Conservation (phyloP, 37 sponge, comb jelly and placozoan genomes). For the Crambe crambe region DNA sequence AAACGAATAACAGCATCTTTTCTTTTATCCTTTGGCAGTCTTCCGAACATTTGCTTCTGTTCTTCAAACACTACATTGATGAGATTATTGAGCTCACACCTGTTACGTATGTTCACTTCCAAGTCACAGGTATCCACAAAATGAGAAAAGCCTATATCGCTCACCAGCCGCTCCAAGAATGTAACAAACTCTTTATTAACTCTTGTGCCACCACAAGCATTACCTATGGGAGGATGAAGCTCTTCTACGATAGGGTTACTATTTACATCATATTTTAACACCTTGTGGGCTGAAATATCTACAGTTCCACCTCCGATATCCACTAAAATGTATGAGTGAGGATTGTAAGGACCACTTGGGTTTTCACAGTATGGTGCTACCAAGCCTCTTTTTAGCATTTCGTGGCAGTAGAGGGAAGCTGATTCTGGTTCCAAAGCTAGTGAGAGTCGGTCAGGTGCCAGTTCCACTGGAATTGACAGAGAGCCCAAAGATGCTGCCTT, state of each 20-base stretch:
- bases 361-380: conserved; percentile 19
- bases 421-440: conserved; percentile 65
- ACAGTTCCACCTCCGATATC: conserved; percentile 66
- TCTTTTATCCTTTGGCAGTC: conserved; percentile 1
- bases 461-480: not conserved
- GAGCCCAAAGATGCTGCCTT: not conserved
- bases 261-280: not conserved
- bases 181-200: conserved; percentile 33
- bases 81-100: not conserved
- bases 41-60: conserved; percentile 47
- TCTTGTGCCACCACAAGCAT: conserved; percentile 49
- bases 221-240: conserved; percentile 36
- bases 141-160: conserved; percentile 15
- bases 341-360: not conserved
- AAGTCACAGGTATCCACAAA: conserved; percentile 17
- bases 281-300: conserved; percentile 44
- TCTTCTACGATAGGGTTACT: conserved; percentile 15
- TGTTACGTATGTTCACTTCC: not conserved
- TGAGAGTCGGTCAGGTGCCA: conserved; percentile 14
- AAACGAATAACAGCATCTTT: conserved; percentile 9
- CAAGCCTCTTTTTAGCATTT: conserved; percentile 8
- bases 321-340: conserved; percentile 32
- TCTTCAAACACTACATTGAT: conserved; percentile 39
- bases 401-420: conserved; percentile 40
- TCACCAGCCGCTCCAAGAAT: conserved; percentile 19